phyloP scores from a whole-genome alignment of 2,797 vertebrate genomes.

The Aldrovandia affinis region DNA sequence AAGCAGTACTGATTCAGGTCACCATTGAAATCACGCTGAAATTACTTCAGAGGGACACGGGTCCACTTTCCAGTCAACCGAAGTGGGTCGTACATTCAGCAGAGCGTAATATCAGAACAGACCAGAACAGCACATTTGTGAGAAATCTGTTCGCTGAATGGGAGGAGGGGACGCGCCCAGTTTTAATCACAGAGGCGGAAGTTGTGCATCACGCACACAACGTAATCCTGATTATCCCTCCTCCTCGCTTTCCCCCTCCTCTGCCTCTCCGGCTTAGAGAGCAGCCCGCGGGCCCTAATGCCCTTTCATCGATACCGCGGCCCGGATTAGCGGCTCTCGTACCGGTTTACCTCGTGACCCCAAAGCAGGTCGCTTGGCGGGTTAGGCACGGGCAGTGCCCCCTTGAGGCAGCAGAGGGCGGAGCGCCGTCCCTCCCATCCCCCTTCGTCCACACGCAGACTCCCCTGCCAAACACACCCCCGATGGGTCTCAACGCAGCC shows the following conservation, averaged over 20 bases:
- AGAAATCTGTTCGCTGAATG: too few relatives aligned
- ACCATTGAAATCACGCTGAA: background rate
- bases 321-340: background rate
- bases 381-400: background rate
- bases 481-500: background rate
- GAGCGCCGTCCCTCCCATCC: too few relatives aligned
- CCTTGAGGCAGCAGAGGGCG: background rate
- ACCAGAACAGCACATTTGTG: too few relatives aligned
- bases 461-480: too few relatives aligned
- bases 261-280: background rate
- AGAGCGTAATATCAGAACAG: background rate
- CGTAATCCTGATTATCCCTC: slow-evolving; percentile 25
- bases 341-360: background rate
- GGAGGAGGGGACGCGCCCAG: too few relatives aligned
- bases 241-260: background rate
- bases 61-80: background rate
- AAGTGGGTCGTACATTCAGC: background rate
- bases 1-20: background rate
- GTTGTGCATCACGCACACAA: background rate
- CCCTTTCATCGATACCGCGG: background rate
- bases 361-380: background rate
- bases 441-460: too few relatives aligned
- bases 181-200: background rate
- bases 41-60: background rate
- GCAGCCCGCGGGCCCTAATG: slow-evolving; percentile 8